A percentile compares a stretch with the other conserved stretches of the same genome.
These are phyloP conservation scores for Schrankia costaestrigalis DNA, from an alignment of 2,888 invertebrate genomes.

Conservation along the genomic window DNA sequence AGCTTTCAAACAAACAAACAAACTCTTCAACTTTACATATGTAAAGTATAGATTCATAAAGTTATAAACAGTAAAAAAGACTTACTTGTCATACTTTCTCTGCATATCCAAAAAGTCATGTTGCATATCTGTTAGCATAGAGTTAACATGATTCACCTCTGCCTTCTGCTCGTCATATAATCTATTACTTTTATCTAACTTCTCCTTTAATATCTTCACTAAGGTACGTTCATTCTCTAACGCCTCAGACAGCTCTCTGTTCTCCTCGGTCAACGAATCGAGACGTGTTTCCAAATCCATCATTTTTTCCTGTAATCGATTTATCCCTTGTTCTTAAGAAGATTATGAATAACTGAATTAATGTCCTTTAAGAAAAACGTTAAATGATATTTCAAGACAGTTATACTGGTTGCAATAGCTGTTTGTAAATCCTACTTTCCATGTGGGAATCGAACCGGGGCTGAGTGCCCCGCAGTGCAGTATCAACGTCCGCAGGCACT, in stretches of 20 bases:
- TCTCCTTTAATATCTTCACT: slow-evolving; percentile 71
- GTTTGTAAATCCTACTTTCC: too few relatives aligned
- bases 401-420: too few relatives aligned
- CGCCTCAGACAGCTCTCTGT: slow-evolving; percentile 67
- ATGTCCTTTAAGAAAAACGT: too few relatives aligned
- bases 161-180: slow-evolving; percentile 75
- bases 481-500: too few relatives aligned
- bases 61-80: too few relatives aligned
- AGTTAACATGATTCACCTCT: slow-evolving; percentile 67
- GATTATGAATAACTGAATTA: neutral
- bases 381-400: too few relatives aligned
- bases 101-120: slow-evolving; percentile 66
- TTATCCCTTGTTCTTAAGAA: slow-evolving; percentile 1
- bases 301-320: slow-evolving; percentile 56
- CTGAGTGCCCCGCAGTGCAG: too few relatives aligned
- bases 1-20: too few relatives aligned
- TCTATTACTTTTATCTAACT: slow-evolving; percentile 71
- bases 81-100: slow-evolving; percentile 69
- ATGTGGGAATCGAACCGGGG: too few relatives aligned
- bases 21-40: too few relatives aligned
- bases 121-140: slow-evolving; percentile 66
- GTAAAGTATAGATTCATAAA: too few relatives aligned
- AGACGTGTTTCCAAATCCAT: slow-evolving; percentile 68
- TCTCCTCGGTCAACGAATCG: slow-evolving; percentile 71
- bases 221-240: slow-evolving; percentile 79